phyloP scores from a whole-genome alignment of 2,113 vertebrate genomes.

The Rhabdomys dilectus region DNA sequence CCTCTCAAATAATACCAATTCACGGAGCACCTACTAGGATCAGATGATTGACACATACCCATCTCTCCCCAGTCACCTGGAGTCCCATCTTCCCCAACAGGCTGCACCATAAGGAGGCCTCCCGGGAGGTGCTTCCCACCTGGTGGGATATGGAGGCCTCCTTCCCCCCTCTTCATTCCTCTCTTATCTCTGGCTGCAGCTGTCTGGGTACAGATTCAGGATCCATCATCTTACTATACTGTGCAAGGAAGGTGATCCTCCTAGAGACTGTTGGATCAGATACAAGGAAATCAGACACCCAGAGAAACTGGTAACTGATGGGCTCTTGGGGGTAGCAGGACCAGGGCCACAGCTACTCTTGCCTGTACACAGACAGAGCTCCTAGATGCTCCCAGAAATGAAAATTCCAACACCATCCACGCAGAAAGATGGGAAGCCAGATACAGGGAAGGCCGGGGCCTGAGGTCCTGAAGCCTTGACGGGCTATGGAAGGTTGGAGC shows the following conservation, averaged over 20 bases:
- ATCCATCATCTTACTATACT: neutral
- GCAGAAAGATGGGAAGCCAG: constrained; percentile 66
- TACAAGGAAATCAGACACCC: neutral
- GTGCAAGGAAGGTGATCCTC: neutral
- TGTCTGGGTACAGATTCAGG: neutral
- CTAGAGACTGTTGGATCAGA: constrained; percentile 31
- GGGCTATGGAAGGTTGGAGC: neutral
- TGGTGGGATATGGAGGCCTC: neutral
- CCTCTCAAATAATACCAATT: neutral
- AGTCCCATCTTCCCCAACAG: neutral
- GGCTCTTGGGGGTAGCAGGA: constrained; percentile 53
- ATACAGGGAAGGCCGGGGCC: neutral
- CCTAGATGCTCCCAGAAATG: constrained; percentile 6
- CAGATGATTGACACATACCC: accelerated
- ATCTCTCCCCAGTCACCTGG: neutral
- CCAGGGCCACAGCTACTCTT: constrained; percentile 22
- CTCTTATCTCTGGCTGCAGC: constrained; percentile 65
- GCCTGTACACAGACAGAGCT: constrained; percentile 36
- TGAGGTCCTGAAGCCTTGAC: too few species aligned
- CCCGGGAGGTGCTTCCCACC: neutral
- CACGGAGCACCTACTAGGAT: neutral
- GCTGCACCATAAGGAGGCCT: neutral
- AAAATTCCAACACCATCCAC: constrained; percentile 58
- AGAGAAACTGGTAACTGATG: constrained; percentile 25
- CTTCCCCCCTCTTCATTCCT: constrained; percentile 34